Evolutionary conservation across 2,888 invertebrate genomes (phyloP).

Genomic region (Chrysolina haemoptera): DNA sequence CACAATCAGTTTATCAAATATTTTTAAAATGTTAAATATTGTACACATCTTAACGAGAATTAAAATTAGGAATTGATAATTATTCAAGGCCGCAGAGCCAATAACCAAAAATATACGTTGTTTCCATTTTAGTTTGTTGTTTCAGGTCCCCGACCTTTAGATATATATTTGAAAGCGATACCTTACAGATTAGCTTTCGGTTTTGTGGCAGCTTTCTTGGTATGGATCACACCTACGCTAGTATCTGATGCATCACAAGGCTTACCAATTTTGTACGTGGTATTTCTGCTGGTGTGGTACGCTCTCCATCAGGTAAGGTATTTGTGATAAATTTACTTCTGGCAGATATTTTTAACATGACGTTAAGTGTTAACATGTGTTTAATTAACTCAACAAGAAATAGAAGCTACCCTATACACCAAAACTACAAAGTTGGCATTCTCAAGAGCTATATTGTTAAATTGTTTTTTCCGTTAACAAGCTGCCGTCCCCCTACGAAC

Average conservation of each 20-base stretch:
- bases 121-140: constrained; percentile 69
- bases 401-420: no score
- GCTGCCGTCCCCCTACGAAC: no score
- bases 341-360: no score
- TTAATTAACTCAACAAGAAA: no score
- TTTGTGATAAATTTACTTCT: not conserved
- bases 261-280: constrained; percentile 84
- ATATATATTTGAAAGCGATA: constrained; percentile 89
- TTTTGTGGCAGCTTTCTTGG: constrained; percentile 85
- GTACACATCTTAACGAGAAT: no score
- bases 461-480: no score
- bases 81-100: not conserved
- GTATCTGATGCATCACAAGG: constrained; percentile 74
- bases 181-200: constrained; percentile 91
- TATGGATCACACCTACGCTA: constrained; percentile 87
- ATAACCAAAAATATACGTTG: constrained; percentile 14
- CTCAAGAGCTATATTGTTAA: no score
- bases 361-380: no score
- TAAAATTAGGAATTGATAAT: not conserved
- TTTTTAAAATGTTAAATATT: no score
- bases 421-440: no score
- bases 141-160: constrained; percentile 90
- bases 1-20: no score
- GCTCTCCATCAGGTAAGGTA: constrained; percentile 88
- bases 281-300: constrained; percentile 83